Conservation (phyloP, 2,113 vertebrate genomes). For the Reinhardtius hippoglossoides region DNA sequence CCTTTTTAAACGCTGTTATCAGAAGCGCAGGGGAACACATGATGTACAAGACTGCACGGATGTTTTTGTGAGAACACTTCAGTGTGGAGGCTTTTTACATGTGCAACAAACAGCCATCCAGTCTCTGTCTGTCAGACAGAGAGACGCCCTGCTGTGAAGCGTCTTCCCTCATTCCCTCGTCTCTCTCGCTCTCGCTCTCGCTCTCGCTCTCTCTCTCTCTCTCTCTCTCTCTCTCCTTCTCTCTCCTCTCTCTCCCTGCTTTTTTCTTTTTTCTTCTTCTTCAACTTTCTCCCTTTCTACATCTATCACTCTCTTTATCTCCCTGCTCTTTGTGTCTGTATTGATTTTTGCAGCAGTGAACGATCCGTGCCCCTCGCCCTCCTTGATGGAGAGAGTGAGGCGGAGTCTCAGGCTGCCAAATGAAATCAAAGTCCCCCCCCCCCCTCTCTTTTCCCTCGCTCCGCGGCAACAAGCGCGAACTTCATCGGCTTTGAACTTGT, state of each 20-base stretch:
- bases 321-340: slow-evolving; percentile 61
- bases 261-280: slow-evolving; percentile 37
- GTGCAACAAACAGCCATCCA: slow-evolving; percentile 31
- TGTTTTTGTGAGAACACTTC: slow-evolving; percentile 32
- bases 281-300: slow-evolving; percentile 16
- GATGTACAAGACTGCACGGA: slow-evolving; percentile 22
- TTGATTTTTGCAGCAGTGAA: slow-evolving; percentile 73
- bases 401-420: slow-evolving; percentile 74
- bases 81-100: slow-evolving; percentile 33
- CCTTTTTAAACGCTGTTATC: slow-evolving; percentile 40
- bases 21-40: slow-evolving; percentile 16
- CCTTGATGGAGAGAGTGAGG: slow-evolving; percentile 76
- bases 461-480: slow-evolving; percentile 68
- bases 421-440: slow-evolving; percentile 75
- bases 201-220: slow-evolving; percentile 15
- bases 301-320: slow-evolving; percentile 60
- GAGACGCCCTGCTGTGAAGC: slow-evolving; percentile 24
- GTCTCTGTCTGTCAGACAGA: slow-evolving; percentile 12
- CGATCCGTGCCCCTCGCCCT: slow-evolving; percentile 66
- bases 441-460: slow-evolving; percentile 42
- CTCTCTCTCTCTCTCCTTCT: slow-evolving; percentile 13
- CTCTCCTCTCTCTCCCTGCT: slow-evolving; percentile 40
- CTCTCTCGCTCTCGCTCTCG: slow-evolving; percentile 11
- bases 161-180: slow-evolving; percentile 16
- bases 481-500: slow-evolving; percentile 79